Percentiles rank a stretch among this genome's conserved stretches.
phyloP scores from a whole-genome alignment of 1,140 invertebrate genomes.

The Hetaerina americana region DNA sequence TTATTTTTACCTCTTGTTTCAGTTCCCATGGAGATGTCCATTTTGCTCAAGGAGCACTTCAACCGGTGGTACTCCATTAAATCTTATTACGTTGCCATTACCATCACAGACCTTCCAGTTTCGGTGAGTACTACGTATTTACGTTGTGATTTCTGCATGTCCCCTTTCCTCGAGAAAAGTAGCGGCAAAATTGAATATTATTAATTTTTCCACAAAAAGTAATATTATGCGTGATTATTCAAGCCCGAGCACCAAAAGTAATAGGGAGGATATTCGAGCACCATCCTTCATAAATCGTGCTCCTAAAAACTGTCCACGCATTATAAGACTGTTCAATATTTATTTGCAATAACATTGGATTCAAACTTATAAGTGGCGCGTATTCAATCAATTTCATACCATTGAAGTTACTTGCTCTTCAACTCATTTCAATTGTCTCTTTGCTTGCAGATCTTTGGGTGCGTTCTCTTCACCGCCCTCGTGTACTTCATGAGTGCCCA shows the following conservation, averaged over 20 bases:
- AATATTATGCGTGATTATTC: too few relatives aligned
- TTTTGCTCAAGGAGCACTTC: constrained; percentile 83
- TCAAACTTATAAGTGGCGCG: neutral
- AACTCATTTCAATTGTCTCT: too few relatives aligned
- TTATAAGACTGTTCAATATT: neutral
- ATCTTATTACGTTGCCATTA: constrained; percentile 79
- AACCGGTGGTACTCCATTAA: constrained; percentile 95
- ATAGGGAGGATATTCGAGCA: too few relatives aligned
- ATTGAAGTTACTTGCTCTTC: constrained; percentile 4
- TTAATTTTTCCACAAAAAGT: too few relatives aligned
- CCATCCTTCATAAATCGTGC: too few relatives aligned
- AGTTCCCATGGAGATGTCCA: constrained; percentile 86
- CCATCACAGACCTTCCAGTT: constrained; percentile 66
- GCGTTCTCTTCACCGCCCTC: constrained; percentile 62
- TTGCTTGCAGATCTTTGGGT: constrained; percentile 47
- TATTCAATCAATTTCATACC: neutral
- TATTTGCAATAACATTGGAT: too few relatives aligned
- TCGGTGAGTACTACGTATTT: constrained; percentile 51
- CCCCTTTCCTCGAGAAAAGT: too few relatives aligned
- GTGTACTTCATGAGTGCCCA: constrained; percentile 80
- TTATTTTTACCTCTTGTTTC: constrained; percentile 28
- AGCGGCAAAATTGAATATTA: too few relatives aligned
- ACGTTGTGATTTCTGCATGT: too few relatives aligned
- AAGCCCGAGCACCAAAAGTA: too few relatives aligned
- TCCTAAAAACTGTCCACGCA: too few relatives aligned